Evolutionary conservation across 2,113 vertebrate species (phyloP).

Genomic region (Antechinus flavipes): DNA sequence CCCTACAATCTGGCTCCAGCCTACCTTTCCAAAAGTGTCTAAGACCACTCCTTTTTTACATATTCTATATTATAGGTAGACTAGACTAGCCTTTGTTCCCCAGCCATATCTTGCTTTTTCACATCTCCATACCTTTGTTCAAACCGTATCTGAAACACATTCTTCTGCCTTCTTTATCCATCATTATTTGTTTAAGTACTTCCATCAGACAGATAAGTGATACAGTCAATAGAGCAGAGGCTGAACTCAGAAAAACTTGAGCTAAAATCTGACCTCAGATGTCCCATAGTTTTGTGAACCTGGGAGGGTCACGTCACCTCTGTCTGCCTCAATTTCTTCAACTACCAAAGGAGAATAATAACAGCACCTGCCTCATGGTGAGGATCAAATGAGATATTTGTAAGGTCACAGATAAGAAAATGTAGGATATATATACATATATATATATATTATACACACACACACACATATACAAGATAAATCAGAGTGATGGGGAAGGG

Average conservation of each 20-base stretch:
- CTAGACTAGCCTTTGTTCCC: neutral
- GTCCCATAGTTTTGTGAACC: neutral
- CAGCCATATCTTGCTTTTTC: neutral
- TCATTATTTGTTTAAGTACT: neutral
- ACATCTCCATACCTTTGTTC: neutral
- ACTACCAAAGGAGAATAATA: neutral
- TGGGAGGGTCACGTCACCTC: neutral
- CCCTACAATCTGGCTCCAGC: neutral
- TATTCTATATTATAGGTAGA: neutral
- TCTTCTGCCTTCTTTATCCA: neutral
- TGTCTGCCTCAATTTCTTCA: neutral
- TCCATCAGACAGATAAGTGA: neutral
- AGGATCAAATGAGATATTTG: neutral
- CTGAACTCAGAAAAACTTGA: neutral
- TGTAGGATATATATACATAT: no score
- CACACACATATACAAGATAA: no score
- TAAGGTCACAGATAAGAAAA: neutral
- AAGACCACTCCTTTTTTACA: neutral
- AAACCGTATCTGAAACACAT: neutral
- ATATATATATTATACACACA: no score
- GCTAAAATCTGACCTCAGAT: neutral
- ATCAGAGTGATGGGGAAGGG: no score
- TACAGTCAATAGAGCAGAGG: neutral
- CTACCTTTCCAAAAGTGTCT: neutral
- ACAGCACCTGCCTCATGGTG: neutral